A percentile compares a stretch with the other conserved stretches of the same genome.
phyloP scores from a whole-genome alignment of 1,140 invertebrate species.

The Druon quercuslanigerum region DNA sequence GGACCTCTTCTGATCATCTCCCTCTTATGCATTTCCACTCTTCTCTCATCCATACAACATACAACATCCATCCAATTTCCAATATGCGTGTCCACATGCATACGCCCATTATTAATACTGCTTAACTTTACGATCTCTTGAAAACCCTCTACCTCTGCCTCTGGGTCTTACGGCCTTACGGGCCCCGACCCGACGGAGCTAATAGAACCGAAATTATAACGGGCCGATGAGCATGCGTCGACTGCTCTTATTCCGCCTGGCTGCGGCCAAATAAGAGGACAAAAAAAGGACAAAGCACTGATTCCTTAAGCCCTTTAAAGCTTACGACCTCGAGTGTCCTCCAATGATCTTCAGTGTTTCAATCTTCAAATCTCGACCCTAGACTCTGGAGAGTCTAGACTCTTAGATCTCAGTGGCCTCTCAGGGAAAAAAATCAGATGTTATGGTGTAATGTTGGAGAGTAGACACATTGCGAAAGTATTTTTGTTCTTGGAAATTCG shows the following conservation, averaged over 20 bases:
- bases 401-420: too few relatives aligned
- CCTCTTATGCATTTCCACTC: slow-evolving; percentile 2
- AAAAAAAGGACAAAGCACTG: slow-evolving; percentile 54
- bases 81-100: not conserved
- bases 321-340: slow-evolving; percentile 21
- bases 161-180: slow-evolving; percentile 49
- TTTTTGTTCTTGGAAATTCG: slow-evolving; percentile 4
- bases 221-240: slow-evolving; percentile 74
- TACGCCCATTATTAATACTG: slow-evolving; percentile 45
- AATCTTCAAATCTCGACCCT: not conserved
- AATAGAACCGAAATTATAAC: slow-evolving; percentile 76
- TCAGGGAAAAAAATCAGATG: too few relatives aligned
- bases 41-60: slow-evolving; percentile 17
- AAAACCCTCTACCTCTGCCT: slow-evolving; percentile 57
- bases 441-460: too few relatives aligned
- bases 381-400: too few relatives aligned
- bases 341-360: not conserved
- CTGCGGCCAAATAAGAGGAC: slow-evolving; percentile 36
- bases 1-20: slow-evolving; percentile 56
- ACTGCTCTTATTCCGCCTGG: slow-evolving; percentile 75
- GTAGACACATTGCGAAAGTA: not conserved
- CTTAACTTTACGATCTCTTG: slow-evolving; percentile 74
- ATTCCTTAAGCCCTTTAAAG: slow-evolving; percentile 57
- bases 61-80: slow-evolving; percentile 25
- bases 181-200: slow-evolving; percentile 48